Percentiles rank a stretch among this genome's conserved stretches.
Conservation (phyloP, 1,140 invertebrate genomes). For the Lutraria rhynchaena region DNA sequence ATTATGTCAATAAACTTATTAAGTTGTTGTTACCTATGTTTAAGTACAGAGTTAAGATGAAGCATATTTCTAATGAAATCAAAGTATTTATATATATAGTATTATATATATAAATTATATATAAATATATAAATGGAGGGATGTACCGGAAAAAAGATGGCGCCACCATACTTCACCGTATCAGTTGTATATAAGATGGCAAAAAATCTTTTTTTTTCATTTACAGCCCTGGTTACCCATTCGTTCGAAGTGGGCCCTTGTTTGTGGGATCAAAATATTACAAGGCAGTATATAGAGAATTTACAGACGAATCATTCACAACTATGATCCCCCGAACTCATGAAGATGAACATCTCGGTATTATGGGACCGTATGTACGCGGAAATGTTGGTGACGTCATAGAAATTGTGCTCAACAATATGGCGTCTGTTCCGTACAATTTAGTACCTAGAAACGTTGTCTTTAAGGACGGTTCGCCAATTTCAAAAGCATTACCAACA, state of each 20-base stretch:
- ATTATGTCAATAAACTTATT: too few relatives aligned
- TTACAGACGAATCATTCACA: slow-evolving; percentile 68
- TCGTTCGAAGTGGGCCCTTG: slow-evolving; percentile 12
- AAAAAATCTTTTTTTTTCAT: too few relatives aligned
- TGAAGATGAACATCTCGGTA: slow-evolving; percentile 65
- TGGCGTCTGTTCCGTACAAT: slow-evolving; percentile 58
- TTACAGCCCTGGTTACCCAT: slow-evolving; percentile 24
- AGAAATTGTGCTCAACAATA: slow-evolving; percentile 55
- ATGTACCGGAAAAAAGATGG: not conserved
- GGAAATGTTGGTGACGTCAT: slow-evolving; percentile 72
- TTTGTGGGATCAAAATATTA: slow-evolving; percentile 68
- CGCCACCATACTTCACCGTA: too few relatives aligned
- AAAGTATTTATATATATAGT: too few relatives aligned
- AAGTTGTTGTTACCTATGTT: too few relatives aligned
- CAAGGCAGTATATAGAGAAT: slow-evolving; percentile 70
- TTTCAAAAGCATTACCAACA: not conserved
- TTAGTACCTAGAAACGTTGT: slow-evolving; percentile 60
- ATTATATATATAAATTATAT: too few relatives aligned
- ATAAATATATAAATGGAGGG: not conserved
- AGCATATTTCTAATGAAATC: too few relatives aligned
- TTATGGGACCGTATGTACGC: slow-evolving; percentile 72
- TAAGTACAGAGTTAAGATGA: too few relatives aligned
- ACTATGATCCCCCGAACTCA: slow-evolving; percentile 47
- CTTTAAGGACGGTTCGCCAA: slow-evolving; percentile 18
- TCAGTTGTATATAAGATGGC: too few relatives aligned